Conservation (phyloP, 2,888 invertebrate species). For the Strigamia crassipes region DNA sequence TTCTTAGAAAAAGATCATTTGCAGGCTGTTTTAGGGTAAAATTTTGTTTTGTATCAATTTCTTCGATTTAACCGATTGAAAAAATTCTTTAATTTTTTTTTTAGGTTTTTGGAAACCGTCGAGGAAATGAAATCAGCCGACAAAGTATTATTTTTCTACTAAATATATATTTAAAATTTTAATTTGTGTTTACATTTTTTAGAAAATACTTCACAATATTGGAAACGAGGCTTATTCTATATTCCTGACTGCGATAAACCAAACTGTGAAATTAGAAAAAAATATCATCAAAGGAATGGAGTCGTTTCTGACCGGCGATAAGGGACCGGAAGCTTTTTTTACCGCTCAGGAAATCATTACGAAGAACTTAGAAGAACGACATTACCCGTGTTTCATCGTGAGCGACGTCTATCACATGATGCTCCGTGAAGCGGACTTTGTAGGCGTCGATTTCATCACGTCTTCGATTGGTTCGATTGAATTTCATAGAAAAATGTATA, state of each 20-base stretch:
- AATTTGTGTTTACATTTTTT: background rate
- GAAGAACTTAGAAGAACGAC: conserved; percentile 80
- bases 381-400: conserved; percentile 84
- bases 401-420: conserved; percentile 82
- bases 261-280: conserved; percentile 54
- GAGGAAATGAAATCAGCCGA: conserved; percentile 80
- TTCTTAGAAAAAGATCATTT: conserved; percentile 82
- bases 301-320: conserved; percentile 82
- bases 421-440: conserved; percentile 69
- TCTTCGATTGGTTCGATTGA: background rate
- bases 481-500: too few species aligned
- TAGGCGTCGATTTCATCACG: conserved; percentile 51
- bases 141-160: conserved; percentile 63
- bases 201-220: conserved; percentile 69
- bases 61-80: too few species aligned
- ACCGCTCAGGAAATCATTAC: conserved; percentile 82
- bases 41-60: background rate
- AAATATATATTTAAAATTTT: background rate
- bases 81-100: background rate
- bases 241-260: conserved; percentile 67
- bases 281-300: conserved; percentile 77
- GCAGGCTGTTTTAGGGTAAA: conserved; percentile 71
- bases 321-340: conserved; percentile 84
- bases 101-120: conserved; percentile 79
- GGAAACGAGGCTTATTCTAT: conserved; percentile 92